A percentile compares a stretch with the other conserved stretches of the same genome.
These are phyloP conservation scores for Lasioglossum malachurum DNA, from an alignment of 2,888 invertebrate species.

Conservation along the genomic window DNA sequence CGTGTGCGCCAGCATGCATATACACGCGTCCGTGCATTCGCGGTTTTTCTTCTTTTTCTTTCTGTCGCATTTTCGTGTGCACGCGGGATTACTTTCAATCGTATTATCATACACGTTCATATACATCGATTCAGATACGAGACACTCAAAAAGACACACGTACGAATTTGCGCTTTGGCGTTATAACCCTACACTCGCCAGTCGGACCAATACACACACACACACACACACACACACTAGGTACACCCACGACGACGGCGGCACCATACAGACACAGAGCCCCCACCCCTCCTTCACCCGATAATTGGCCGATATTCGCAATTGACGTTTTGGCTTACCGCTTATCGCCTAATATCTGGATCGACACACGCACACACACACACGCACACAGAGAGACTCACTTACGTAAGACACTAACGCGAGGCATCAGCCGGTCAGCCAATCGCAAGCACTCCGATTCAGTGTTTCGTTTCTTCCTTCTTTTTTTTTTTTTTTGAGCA, in stretches of 20 bases:
- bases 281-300: not conserved
- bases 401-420: conserved; percentile 58
- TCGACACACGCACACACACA: conserved; percentile 53
- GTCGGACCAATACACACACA: not conserved
- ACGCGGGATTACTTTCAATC: conserved; percentile 21
- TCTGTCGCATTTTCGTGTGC: conserved; percentile 15
- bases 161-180: conserved; percentile 9
- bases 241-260: not conserved
- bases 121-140: conserved; percentile 7
- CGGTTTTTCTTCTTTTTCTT: not conserved
- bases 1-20: conserved; percentile 14
- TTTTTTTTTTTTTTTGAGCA: conserved; percentile 62
- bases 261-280: not conserved
- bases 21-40: not conserved
- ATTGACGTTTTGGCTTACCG: conserved; percentile 68
- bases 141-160: conserved; percentile 4
- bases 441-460: conserved; percentile 71
- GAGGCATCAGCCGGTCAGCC: conserved; percentile 72
- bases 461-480: conserved; percentile 33
- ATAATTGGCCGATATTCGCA: conserved; percentile 63
- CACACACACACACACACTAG: not conserved
- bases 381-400: not conserved
- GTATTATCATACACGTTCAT: conserved; percentile 40
- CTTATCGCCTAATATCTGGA: conserved; percentile 59
- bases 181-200: conserved; percentile 1